A percentile compares a stretch with the other conserved stretches of the same genome.
phyloP scores from a whole-genome alignment of 2,797 vertebrate genomes.

The Syngnathus rostellatus region DNA sequence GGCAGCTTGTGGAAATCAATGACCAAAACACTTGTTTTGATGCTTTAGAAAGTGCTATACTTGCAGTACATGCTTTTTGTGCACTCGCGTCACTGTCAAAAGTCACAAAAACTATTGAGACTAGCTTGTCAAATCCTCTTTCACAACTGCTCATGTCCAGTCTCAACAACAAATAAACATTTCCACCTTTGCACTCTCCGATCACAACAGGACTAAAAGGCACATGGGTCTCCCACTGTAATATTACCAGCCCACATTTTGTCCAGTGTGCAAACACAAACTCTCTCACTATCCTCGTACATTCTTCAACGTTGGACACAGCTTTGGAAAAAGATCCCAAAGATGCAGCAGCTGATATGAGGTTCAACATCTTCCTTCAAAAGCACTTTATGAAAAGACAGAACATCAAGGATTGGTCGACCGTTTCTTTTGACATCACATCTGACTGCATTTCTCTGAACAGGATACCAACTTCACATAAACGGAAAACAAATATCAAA shows the following conservation, averaged over 20 bases:
- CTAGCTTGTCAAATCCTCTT: slow-evolving; percentile 23
- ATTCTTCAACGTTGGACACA: slow-evolving; percentile 33
- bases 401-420: slow-evolving; percentile 1
- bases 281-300: slow-evolving; percentile 33
- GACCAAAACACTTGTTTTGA: slow-evolving; percentile 36
- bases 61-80: slow-evolving; percentile 21
- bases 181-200: slow-evolving; percentile 8
- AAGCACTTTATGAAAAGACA: slow-evolving; percentile 17
- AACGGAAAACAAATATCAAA: slow-evolving; percentile 31
- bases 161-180: neutral
- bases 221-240: slow-evolving; percentile 59
- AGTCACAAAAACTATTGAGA: slow-evolving; percentile 23
- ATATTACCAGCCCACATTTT: slow-evolving; percentile 17
- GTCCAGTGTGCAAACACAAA: slow-evolving; percentile 24
- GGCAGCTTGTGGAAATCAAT: slow-evolving; percentile 23
- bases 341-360: slow-evolving; percentile 15
- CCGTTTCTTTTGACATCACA: slow-evolving; percentile 1
- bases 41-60: slow-evolving; percentile 39
- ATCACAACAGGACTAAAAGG: slow-evolving; percentile 58
- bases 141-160: neutral
- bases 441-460: slow-evolving; percentile 23
- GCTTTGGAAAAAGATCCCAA: slow-evolving; percentile 18
- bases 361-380: slow-evolving; percentile 16
- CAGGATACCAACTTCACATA: slow-evolving; percentile 29
- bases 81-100: slow-evolving; percentile 13